phyloP scores from a whole-genome alignment of 2,113 vertebrate species.

The Vidua chalybeata region DNA sequence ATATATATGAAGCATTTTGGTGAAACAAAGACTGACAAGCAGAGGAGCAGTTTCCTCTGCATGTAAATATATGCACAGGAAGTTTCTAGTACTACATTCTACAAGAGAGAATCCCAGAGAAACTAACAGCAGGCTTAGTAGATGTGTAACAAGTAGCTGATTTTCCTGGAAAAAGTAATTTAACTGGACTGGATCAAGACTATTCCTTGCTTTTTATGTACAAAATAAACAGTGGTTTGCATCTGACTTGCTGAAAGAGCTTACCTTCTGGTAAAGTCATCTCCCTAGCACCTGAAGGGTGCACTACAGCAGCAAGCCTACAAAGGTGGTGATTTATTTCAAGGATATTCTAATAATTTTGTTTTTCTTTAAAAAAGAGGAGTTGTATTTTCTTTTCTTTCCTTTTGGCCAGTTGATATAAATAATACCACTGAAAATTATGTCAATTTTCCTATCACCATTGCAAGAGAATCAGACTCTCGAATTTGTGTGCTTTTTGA shows the following conservation, averaged over 20 bases:
- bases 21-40: neutral
- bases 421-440: neutral
- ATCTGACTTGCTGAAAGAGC: neutral
- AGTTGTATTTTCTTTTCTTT: neutral
- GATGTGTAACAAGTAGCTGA: neutral
- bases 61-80: fast-evolving
- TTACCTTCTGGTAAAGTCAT: neutral
- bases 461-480: neutral
- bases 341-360: neutral
- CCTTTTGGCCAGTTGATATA: neutral
- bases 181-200: neutral
- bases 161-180: neutral
- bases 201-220: neutral
- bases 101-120: neutral
- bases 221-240: neutral
- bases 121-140: neutral
- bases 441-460: neutral
- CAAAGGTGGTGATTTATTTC: neutral
- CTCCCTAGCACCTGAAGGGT: neutral
- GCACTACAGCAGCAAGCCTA: neutral
- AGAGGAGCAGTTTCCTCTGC: neutral
- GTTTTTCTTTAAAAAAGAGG: neutral
- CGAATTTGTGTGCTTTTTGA: neutral
- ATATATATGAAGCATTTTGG: neutral
- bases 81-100: neutral